Percentiles rank a stretch among this genome's conserved stretches.
These are phyloP conservation scores for Dasypus novemcinctus DNA, from an alignment of 2,113 vertebrate genomes.

Conservation along the genomic window DNA sequence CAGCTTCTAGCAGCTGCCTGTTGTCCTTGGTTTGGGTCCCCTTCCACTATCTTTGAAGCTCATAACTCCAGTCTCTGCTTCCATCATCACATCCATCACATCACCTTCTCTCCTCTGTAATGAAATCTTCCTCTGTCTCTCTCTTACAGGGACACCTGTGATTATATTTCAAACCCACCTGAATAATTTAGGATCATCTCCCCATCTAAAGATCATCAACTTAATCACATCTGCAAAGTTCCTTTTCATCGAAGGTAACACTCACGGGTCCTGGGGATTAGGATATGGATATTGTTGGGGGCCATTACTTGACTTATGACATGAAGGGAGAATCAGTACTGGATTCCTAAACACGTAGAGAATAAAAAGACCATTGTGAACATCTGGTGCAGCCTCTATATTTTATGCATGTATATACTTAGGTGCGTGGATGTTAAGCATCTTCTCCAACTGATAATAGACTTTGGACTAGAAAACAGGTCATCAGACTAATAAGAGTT, in stretches of 20 bases:
- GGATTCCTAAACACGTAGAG: background rate
- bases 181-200: background rate
- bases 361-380: background rate
- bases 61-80: background rate
- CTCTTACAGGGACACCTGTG: background rate
- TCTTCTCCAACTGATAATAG: background rate
- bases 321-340: background rate
- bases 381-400: background rate
- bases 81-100: too few species aligned
- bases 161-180: background rate
- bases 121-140: background rate
- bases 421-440: background rate
- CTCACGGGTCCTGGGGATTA: background rate
- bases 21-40: background rate
- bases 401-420: background rate
- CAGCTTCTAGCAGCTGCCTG: background rate
- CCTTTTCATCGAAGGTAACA: background rate
- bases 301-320: background rate
- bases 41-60: background rate
- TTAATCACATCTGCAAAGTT: background rate
- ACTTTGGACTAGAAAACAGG: background rate
- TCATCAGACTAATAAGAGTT: background rate
- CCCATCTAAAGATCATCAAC: background rate
- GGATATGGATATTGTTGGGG: background rate
- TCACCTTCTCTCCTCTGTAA: background rate